phyloP scores from a whole-genome alignment of 2,888 invertebrate species.

The Penaeus monodon region DNA sequence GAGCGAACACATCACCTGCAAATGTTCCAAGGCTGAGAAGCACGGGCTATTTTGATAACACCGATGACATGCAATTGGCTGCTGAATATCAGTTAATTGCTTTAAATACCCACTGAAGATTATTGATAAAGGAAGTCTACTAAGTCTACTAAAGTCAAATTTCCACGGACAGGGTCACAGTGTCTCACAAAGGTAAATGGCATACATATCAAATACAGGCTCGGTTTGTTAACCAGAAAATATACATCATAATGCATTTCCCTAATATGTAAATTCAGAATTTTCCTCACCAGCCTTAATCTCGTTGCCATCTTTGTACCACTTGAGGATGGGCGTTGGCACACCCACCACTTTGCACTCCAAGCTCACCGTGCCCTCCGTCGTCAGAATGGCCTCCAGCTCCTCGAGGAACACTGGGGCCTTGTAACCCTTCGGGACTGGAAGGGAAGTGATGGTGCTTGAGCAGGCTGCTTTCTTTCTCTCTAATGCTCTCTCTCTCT shows the following conservation, averaged over 20 bases:
- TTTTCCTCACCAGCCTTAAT: slow-evolving; percentile 88
- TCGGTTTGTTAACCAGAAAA: no score
- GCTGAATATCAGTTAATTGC: slow-evolving; percentile 68
- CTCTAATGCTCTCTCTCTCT: no score
- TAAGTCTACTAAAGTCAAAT: no score
- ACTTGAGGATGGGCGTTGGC: slow-evolving; percentile 88
- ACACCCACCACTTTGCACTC: slow-evolving; percentile 94
- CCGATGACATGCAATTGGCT: no score
- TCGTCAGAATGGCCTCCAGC: slow-evolving; percentile 85
- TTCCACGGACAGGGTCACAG: no score
- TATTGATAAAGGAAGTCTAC: no score
- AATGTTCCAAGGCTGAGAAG: background rate
- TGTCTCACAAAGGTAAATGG: no score
- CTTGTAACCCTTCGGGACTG: slow-evolving; percentile 83
- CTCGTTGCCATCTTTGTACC: slow-evolving; percentile 93
- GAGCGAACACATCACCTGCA: slow-evolving; percentile 64
- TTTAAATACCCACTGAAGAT: no score
- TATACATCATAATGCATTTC: no score
- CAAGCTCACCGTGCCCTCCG: slow-evolving; percentile 89
- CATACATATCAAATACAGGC: no score
- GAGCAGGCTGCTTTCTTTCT: no score
- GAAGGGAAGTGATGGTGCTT: background rate
- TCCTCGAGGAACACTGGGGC: slow-evolving; percentile 89
- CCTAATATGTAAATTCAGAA: background rate
- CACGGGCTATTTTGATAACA: no score